Conservation (phyloP, 2,113 vertebrate species). For the Ophthalmolycus amberensis region DNA sequence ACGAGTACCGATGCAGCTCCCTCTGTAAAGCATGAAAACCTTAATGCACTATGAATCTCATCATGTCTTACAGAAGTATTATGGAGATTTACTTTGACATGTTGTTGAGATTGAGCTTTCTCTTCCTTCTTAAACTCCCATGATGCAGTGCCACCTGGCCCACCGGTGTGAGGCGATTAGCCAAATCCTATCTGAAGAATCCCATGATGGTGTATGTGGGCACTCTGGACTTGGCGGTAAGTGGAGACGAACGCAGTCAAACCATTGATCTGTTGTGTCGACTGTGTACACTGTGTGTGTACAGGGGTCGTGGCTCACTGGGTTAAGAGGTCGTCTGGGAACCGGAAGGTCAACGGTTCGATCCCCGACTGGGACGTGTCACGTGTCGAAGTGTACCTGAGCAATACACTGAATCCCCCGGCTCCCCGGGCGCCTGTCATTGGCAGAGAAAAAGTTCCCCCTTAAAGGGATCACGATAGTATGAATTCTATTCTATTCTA, state of each 20-base stretch:
- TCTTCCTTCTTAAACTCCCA: background rate
- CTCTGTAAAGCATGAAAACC: no score
- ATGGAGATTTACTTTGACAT: background rate
- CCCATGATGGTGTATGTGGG: constrained; percentile 98
- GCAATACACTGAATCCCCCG: no score
- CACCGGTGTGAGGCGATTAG: constrained; percentile 88
- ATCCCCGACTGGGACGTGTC: no score
- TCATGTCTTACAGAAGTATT: background rate
- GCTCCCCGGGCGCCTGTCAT: no score
- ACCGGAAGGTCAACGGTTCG: no score
- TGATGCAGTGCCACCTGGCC: constrained; percentile 94
- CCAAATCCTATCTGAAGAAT: constrained; percentile 93
- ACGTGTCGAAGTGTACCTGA: no score
- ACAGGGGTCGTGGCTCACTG: no score
- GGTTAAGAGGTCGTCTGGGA: no score
- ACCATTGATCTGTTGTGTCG: background rate
- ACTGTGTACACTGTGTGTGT: background rate
- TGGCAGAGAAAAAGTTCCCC: no score
- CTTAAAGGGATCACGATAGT: no score
- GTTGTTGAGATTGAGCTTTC: background rate
- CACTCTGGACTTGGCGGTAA: constrained; percentile 94
- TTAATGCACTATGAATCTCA: no score
- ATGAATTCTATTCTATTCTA: no score
- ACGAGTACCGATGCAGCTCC: background rate
- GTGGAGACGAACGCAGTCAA: constrained; percentile 51